Percentiles rank a stretch among this genome's conserved stretches.
Evolutionary conservation across 2,113 vertebrate genomes (phyloP).

Genomic region (Tonatia bakeri): DNA sequence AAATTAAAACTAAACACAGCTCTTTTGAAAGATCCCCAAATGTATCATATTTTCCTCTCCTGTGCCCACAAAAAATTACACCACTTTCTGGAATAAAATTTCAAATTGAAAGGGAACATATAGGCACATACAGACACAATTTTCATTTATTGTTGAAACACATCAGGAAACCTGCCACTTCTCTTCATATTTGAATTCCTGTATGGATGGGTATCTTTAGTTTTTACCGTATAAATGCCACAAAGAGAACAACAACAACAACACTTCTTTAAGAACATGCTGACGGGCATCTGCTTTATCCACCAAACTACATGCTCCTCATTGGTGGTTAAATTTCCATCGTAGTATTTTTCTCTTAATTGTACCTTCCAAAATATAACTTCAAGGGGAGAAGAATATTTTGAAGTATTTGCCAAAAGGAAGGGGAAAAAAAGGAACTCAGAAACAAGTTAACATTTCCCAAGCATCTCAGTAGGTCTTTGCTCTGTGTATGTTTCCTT

Average conservation of each 20-base stretch:
- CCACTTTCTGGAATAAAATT: conserved; percentile 66
- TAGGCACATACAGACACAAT: neutral
- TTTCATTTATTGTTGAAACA: conserved; percentile 50
- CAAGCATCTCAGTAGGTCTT: neutral
- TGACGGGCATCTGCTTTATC: conserved; percentile 23
- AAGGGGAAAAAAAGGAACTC: conserved; percentile 13
- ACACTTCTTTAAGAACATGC: conserved; percentile 25
- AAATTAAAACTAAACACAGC: conserved; percentile 80
- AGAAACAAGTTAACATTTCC: conserved; percentile 34
- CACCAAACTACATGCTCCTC: conserved; percentile 12
- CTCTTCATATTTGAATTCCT: conserved; percentile 51
- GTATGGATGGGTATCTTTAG: conserved; percentile 40
- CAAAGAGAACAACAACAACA: neutral
- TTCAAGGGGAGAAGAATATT: conserved; percentile 9
- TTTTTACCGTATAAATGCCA: conserved; percentile 26
- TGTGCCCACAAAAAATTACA: conserved; percentile 40
- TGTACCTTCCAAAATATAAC: neutral
- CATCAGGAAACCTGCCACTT: conserved; percentile 60
- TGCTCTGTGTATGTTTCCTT: neutral
- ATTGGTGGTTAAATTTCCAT: conserved; percentile 47
- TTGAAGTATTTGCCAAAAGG: conserved; percentile 48
- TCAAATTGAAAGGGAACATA: conserved; percentile 49
- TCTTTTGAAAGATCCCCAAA: conserved; percentile 71
- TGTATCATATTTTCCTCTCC: conserved; percentile 69
- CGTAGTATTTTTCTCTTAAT: conserved; percentile 62